These are phyloP conservation scores for Psephotus haematonotus DNA, from an alignment of 2,113 vertebrate genomes.

Conservation along the genomic window DNA sequence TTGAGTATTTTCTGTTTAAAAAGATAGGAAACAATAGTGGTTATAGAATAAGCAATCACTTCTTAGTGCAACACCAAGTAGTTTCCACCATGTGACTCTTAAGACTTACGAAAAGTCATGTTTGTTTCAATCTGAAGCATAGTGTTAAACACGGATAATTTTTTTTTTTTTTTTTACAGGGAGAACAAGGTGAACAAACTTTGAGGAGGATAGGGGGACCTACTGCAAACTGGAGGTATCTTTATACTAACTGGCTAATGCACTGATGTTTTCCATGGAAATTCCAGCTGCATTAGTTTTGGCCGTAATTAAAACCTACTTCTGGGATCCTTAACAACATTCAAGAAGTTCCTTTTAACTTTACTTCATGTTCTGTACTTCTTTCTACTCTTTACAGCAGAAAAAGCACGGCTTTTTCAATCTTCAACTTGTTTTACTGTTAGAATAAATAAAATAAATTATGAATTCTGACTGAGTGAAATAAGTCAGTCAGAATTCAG, in stretches of 20 bases:
- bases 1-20: background rate
- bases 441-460: conserved; percentile 9
- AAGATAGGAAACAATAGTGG: background rate
- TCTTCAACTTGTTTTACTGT: background rate
- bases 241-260: background rate
- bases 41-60: background rate
- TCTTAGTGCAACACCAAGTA: background rate
- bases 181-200: background rate
- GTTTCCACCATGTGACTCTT: background rate
- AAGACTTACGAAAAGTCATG: background rate
- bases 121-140: background rate
- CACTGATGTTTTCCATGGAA: conserved; percentile 15
- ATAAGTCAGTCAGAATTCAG: background rate
- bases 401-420: background rate
- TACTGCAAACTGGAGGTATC: background rate
- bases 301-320: conserved; percentile 41
- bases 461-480: background rate
- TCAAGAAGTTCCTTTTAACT: conserved; percentile 13
- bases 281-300: background rate
- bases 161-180: background rate
- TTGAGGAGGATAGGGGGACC: background rate
- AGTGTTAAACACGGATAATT: background rate
- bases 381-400: conserved; percentile 1
- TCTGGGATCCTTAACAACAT: conserved; percentile 30
- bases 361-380: background rate